Evolutionary conservation across 2,888 invertebrate species (phyloP), one percentile per base, ranked within the genome.

Genomic region (Cataglyphis livida): DNA sequence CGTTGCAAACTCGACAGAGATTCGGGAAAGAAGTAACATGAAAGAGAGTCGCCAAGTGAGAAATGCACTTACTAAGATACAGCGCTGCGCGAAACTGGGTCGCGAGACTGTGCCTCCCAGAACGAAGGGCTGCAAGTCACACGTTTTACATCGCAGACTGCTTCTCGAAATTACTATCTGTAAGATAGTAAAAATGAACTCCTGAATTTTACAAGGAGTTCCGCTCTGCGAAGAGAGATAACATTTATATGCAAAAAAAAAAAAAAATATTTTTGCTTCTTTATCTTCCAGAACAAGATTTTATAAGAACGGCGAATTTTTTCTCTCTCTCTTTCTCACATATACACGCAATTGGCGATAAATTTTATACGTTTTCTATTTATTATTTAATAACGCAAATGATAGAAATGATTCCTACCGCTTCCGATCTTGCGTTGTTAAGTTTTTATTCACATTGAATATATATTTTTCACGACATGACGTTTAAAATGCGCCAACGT

Each of bases 31-130:
- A 82, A 68, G 41, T 59, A 28, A 25, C 66, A 32, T 48, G 28
- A 54, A 41, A 68, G 28, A 54, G 32, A 68, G 48, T 44, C 76
- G 57, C 44, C 25, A 28, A 21, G 73, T 66, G 57, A 38, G 41
- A 51, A 76, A 76, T 68, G 68, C 78, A 78, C 38, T 38, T 51
- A 78, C 38, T 38, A 51, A 59, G 68, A 66, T n/a, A 51, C 38
- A n/a, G 25, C 75, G 66, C 74, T n/a, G 25, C 61, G 44, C 68
- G 21, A 68, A 82, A 82, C 57, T 82, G 61, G 82, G 82, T 82
- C 82, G 76, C 35, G 35, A 35, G 35, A 41, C 68, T 61, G 61
- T 57, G 57, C 41, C n/a, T 74, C 57, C 41, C 57, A 59, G 44
- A 78, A 38, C 32, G 44, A 59, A 76, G 54, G n/a, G 35, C 32